phyloP scores from a whole-genome alignment of 2,113 vertebrate species.

The Dunckerocampus dactyliophorus region DNA sequence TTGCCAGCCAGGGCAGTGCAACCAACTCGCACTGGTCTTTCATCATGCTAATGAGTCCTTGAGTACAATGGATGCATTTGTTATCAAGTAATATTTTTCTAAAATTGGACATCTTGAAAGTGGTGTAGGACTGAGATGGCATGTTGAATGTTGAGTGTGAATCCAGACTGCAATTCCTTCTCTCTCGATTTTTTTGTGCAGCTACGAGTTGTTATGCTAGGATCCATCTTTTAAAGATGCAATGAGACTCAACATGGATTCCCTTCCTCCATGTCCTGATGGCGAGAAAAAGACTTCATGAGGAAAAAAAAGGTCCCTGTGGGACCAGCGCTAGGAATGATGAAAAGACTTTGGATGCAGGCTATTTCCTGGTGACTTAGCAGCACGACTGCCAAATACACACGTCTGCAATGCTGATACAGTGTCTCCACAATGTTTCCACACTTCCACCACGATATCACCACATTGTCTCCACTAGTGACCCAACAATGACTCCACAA shows the following conservation, averaged over 20 bases:
- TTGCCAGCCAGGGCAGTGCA: too few relatives aligned
- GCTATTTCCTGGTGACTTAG: constrained; percentile 26
- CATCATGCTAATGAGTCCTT: too few relatives aligned
- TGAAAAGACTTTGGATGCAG: constrained; percentile 33
- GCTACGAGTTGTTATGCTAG: neutral
- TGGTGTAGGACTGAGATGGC: too few relatives aligned
- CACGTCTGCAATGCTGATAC: constrained; percentile 35
- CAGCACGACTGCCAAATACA: constrained; percentile 44
- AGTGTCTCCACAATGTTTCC: constrained; percentile 11
- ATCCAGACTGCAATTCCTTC: too few relatives aligned
- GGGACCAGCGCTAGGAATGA: constrained; percentile 30
- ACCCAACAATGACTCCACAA: neutral
- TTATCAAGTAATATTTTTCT: too few relatives aligned
- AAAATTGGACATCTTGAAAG: too few relatives aligned
- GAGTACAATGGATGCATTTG: too few relatives aligned
- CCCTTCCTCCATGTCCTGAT: constrained; percentile 2
- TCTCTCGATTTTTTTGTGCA: too few relatives aligned
- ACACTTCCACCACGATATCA: neutral
- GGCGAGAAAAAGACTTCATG: constrained; percentile 17
- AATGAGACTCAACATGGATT: constrained; percentile 14
- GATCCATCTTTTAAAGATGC: constrained; percentile 14
- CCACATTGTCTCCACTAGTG: neutral
- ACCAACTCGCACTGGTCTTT: too few relatives aligned
- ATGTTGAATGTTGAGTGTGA: too few relatives aligned
- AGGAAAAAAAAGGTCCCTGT: constrained; percentile 16